phyloP scores from a whole-genome alignment of 1,140 invertebrate genomes.

The Trachelipus rathkii region DNA sequence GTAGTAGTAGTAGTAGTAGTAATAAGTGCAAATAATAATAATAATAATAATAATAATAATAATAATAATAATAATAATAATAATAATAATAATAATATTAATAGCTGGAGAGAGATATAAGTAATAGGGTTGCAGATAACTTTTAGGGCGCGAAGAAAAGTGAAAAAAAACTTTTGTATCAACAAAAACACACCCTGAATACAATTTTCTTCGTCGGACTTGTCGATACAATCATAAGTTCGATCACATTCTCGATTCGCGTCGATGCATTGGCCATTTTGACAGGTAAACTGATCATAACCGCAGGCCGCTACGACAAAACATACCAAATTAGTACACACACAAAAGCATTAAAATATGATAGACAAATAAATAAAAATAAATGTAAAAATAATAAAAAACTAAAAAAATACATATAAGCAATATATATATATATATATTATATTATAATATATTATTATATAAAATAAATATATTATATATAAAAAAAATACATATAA shows the following conservation, averaged over 20 bases:
- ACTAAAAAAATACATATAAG: not conserved
- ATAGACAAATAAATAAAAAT: not conserved
- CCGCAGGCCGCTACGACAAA: not conserved
- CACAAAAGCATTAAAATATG: not conserved
- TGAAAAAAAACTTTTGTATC: conserved; percentile 53
- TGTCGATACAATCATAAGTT: conserved; percentile 74
- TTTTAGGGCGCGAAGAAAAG: conserved; percentile 75
- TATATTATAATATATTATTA: too few species aligned
- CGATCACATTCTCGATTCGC: conserved; percentile 75
- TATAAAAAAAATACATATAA: too few species aligned
- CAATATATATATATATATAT: not conserved
- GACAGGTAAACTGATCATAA: conserved; percentile 54
- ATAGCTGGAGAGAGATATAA: not conserved
- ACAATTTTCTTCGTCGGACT: conserved; percentile 72
- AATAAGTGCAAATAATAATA: too few species aligned
- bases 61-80: too few species aligned
- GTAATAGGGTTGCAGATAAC: conserved; percentile 58
- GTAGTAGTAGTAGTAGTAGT: too few species aligned
- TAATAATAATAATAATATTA: not conserved
- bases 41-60: too few species aligned
- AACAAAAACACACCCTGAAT: conserved; percentile 30
- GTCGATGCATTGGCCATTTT: conserved; percentile 73
- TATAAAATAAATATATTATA: not conserved
- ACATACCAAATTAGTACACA: not conserved
- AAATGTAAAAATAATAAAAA: not conserved